Conservation (phyloP, 2,113 vertebrate species). For the Procapra przewalskii region DNA sequence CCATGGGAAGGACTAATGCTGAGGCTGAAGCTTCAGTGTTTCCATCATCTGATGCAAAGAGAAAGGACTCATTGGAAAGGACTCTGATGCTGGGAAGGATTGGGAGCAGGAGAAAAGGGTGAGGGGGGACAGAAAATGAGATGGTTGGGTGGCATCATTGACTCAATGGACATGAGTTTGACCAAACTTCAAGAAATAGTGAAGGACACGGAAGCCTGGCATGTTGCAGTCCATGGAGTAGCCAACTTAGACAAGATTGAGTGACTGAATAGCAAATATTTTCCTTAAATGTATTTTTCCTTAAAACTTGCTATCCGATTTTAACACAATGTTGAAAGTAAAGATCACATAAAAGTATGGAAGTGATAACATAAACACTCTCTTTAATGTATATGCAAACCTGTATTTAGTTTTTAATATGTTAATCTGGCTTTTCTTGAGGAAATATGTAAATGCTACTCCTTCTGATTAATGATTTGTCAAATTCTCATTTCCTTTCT, state of each 20-base stretch:
- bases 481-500: neutral
- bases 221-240: neutral
- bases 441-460: neutral
- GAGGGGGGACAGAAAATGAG: neutral
- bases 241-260: neutral
- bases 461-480: neutral
- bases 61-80: neutral
- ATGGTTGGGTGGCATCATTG: neutral
- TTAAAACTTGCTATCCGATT: neutral
- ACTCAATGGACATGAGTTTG: neutral
- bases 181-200: neutral
- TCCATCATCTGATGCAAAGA: neutral
- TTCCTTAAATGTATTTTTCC: neutral
- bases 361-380: neutral
- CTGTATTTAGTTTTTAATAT: neutral
- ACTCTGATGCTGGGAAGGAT: neutral
- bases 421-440: neutral
- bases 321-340: neutral
- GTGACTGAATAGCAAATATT: neutral
- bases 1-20: neutral
- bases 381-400: neutral
- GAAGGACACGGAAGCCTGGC: neutral
- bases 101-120: neutral
- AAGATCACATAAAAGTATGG: neutral
- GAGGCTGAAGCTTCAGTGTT: neutral